Base-by-base conservation (phyloP, 2,888 invertebrate genomes). In the Glyphotaelius pellucidus region DNA sequence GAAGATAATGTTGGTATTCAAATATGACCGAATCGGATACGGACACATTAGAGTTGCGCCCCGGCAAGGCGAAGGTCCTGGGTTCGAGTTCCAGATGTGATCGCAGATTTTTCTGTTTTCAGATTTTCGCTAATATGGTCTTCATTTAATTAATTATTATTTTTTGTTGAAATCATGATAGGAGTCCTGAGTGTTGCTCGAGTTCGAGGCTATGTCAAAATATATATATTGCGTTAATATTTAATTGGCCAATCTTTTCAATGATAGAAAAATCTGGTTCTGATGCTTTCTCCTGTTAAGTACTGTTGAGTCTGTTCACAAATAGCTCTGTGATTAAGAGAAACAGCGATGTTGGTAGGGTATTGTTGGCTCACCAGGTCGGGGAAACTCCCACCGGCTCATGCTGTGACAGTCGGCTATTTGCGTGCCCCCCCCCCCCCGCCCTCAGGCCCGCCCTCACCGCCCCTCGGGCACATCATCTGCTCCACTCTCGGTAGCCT, bases 331-430 rank as follows among this genome's bases (percentile, higher is more conserved):
- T 31, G 83, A 30, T 83, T 19, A 31, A 83, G 3, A 83, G 3
- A 35, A 32, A 25, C 67, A 15, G 35, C 83, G 31, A 25, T 35
- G 25, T 32, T 32, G 19, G 25, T 31, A 4, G 35, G 83, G 83
- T 83, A 83, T 32, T 83, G 83, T 83, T 35, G 83, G 31, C 83
- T 19, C 83, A 83, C 83, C 83, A 83, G 83, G 32, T 83, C 83
- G 25, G 83, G 83, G 83, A 83, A 83, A 83, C 83, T 83, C 83
- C 83, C 83, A 83, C 83, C 35, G 83, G 38, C 83, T 83, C 32
- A 83, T n/a, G 83, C 31, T 83, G 83, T 83, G 83, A 83, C 83
- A 83, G 83, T 83, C 83, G 32, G 32, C 83, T 83, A 83, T 83
- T 83, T 83, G 79, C 35, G 89, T 67, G 89, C 38, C 42, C 42